These are phyloP conservation scores for Lycia hirtaria DNA, from an alignment of 2,888 invertebrate species.

Conservation along the genomic window DNA sequence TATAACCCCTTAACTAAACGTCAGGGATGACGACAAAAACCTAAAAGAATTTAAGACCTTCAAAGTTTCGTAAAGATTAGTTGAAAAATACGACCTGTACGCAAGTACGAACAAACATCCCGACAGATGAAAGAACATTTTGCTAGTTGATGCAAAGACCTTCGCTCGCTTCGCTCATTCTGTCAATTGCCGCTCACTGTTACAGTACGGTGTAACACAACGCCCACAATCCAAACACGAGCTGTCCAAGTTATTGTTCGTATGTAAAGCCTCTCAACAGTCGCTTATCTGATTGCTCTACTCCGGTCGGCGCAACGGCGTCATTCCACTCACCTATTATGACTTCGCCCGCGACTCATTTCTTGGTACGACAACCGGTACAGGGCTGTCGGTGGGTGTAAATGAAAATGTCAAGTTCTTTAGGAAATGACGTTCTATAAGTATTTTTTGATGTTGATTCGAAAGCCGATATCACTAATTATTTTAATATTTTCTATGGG, in stretches of 20 bases:
- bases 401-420: constrained; percentile 1
- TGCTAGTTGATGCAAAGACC: too few species aligned
- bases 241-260: constrained; percentile 43
- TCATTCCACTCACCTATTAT: constrained; percentile 12
- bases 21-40: too few species aligned
- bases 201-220: constrained; percentile 43
- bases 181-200: too few species aligned
- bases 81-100: too few species aligned
- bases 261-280: constrained; percentile 41
- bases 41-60: too few species aligned
- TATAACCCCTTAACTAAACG: too few species aligned
- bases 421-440: background rate
- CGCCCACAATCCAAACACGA: constrained; percentile 44
- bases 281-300: constrained; percentile 52
- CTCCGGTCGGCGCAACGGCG: constrained; percentile 28
- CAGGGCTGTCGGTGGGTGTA: constrained; percentile 9
- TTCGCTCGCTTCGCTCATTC: too few species aligned
- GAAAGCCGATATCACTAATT: background rate
- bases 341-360: background rate
- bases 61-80: too few species aligned
- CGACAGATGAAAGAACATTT: too few species aligned
- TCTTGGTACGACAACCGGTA: background rate
- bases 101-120: too few species aligned
- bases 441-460: constrained; percentile 1
- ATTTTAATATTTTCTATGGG: background rate